Evolutionary conservation across 2,888 invertebrate species (phyloP).

Genomic region (Notodonta dromedarius): DNA sequence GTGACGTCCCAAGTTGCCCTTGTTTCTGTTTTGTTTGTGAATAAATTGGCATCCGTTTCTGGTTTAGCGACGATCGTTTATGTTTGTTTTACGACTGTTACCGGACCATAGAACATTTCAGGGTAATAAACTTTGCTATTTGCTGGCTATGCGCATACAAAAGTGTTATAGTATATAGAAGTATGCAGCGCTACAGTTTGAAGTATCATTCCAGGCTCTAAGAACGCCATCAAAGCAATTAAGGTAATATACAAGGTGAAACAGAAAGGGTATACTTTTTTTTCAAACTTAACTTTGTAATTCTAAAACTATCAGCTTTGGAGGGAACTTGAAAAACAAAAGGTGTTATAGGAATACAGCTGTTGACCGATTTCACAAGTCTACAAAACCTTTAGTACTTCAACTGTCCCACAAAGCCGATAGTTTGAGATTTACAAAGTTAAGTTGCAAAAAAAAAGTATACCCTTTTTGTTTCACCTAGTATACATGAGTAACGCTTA

Average conservation of each 20-base stretch:
- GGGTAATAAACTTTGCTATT: conserved; percentile 20
- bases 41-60: conserved; percentile 24
- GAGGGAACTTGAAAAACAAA: too few species aligned
- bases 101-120: conserved; percentile 26
- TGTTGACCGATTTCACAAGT: too few species aligned
- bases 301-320: too few species aligned
- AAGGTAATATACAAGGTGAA: too few species aligned
- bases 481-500: neutral
- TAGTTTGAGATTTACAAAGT: too few species aligned
- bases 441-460: too few species aligned
- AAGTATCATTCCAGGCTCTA: neutral
- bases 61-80: conserved; percentile 22
- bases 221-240: neutral
- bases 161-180: neutral
- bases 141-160: conserved; percentile 16
- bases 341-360: too few species aligned
- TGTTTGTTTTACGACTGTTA: conserved; percentile 27
- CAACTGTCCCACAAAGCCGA: too few species aligned
- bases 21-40: conserved; percentile 16
- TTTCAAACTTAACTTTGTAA: too few species aligned
- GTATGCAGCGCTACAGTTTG: neutral
- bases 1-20: conserved; percentile 15
- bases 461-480: too few species aligned
- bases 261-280: too few species aligned
- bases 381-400: too few species aligned